phyloP scores from a whole-genome alignment of 2,113 vertebrate genomes.

The Pelusios castaneus region DNA sequence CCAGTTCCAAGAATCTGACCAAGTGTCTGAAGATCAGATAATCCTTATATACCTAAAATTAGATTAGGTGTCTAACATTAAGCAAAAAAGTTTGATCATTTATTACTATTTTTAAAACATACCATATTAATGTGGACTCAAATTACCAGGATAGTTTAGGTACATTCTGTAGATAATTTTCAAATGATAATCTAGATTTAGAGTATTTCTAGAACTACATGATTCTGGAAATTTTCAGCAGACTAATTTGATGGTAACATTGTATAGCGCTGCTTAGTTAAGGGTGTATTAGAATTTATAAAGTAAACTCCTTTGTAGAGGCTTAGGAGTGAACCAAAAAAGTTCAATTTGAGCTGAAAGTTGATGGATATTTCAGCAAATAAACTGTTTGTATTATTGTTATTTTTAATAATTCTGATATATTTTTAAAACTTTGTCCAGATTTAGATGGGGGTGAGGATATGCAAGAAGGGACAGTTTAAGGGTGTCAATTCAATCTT shows the following conservation, averaged over 20 bases:
- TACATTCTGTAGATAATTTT: neutral
- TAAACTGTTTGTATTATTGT: neutral
- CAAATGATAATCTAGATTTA: neutral
- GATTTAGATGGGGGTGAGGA: neutral
- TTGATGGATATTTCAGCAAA: neutral
- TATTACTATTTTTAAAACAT: neutral
- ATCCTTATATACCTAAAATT: fast-evolving
- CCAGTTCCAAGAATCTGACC: neutral
- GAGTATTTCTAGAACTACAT: neutral
- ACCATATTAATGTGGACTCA: neutral
- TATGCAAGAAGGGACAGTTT: fast-evolving
- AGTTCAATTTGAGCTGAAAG: neutral
- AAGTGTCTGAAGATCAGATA: neutral
- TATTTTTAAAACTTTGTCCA: neutral
- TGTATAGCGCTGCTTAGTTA: neutral
- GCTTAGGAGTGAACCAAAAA: neutral
- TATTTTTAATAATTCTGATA: neutral
- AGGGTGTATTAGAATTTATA: neutral
- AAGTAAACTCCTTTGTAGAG: neutral
- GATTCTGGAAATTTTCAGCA: neutral
- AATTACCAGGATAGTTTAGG: neutral
- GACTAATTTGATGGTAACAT: neutral
- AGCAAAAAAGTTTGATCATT: neutral
- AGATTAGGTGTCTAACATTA: neutral
- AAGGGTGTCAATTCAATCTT: neutral